These are phyloP conservation scores for Marasmarcha lunaedactyla DNA, from an alignment of 2,888 invertebrate genomes.

Conservation along the genomic window DNA sequence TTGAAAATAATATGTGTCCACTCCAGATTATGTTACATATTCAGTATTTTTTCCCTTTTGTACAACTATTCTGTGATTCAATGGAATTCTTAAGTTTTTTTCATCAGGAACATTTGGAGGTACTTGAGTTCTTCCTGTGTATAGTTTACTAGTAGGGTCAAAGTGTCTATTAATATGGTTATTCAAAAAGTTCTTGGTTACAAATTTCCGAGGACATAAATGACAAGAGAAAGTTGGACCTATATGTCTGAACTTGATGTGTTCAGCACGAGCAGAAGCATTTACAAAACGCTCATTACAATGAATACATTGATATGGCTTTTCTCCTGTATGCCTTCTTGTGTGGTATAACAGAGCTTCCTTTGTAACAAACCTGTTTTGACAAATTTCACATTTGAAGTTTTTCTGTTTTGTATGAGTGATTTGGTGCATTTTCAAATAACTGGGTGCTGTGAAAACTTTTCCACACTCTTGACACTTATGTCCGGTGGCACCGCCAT, in stretches of 20 bases:
- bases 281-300: constrained; percentile 53
- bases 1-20: too few relatives aligned
- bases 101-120: constrained; percentile 38
- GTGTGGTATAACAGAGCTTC: constrained; percentile 54
- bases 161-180: constrained; percentile 47
- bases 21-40: too few relatives aligned
- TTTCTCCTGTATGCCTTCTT: constrained; percentile 54
- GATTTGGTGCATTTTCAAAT: constrained; percentile 46
- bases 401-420: constrained; percentile 56
- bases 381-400: constrained; percentile 45
- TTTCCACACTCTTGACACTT: constrained; percentile 45
- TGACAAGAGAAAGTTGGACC: constrained; percentile 49
- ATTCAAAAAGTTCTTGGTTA: constrained; percentile 44
- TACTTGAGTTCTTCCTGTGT: constrained; percentile 31
- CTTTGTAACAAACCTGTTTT: constrained; percentile 46
- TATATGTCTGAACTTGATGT: constrained; percentile 50
- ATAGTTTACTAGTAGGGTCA: constrained; percentile 47
- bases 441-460: constrained; percentile 55
- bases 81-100: constrained; percentile 33
- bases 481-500: constrained; percentile 49
- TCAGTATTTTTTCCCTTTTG: too few relatives aligned
- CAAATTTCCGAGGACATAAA: constrained; percentile 49
- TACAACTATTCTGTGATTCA: too few relatives aligned
- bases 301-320: constrained; percentile 44
- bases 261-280: constrained; percentile 54